Evolutionary conservation across 2,113 vertebrate genomes (phyloP), one percentile per base, ranked within the genome.

Genomic region (Datnioides undecimradiatus): DNA sequence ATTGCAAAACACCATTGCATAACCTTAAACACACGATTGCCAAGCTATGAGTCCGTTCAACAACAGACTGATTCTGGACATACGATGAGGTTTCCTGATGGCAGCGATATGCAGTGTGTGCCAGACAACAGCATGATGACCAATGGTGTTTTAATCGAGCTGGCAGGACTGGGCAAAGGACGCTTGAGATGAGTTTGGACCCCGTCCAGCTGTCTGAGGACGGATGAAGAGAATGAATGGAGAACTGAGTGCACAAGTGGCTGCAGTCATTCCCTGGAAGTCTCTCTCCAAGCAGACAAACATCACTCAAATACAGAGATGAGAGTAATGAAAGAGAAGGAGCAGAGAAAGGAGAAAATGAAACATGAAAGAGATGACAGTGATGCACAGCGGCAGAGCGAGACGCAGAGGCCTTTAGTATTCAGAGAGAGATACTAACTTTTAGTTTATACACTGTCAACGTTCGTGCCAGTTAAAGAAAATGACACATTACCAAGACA

Each of bases 51-150:
- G n/a, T 38, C 34, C 25, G 23, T 38, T 64, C 8, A 31, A 43
- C 7, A 59, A 45, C 74, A 66, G 49, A 25, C 31, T 8, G 46
- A 34, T 57, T 63, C 4, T 63, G 60, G 60, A 58, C 25, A 57
- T 33, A 19, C 17, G 23, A 49, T 33, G 75, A 60, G 36, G 54
- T 67, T 64, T 72, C 59, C 67, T 17, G 34, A 69, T 41, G 40
- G 65, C 71, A 38, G 74, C 16, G 11, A 68, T 58, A 54, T 13
- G 38, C 59, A 57, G 78, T 64, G 12, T 10, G 43, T 82, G 86
- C 86, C 87, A 93, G 82, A 75, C 82, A 82, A 68, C 79, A 79
- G 63, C 77, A 46, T 52, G 79, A 80, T 84, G 87, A 85, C 87
- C 91, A 65, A 38, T 59, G 64, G 66, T 77, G 84, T 65, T 90